Conservation (phyloP, 2,888 invertebrate species). For the Volucella inanis region DNA sequence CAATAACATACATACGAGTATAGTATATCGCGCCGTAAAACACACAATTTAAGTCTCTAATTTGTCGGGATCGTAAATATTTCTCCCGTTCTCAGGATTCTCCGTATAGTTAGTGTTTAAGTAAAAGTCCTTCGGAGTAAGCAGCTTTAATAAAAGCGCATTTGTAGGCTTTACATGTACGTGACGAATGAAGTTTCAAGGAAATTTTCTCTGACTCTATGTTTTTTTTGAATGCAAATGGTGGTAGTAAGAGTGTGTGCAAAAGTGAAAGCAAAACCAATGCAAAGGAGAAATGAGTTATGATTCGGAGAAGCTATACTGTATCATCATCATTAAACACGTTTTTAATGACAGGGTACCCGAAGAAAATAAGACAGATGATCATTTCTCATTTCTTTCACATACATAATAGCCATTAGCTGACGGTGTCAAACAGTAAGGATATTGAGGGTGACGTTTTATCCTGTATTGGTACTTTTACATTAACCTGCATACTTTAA, state of each 20-base stretch:
- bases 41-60: constrained; percentile 51
- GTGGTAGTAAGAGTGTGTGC: no score
- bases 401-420: constrained; percentile 7
- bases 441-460: constrained; percentile 44
- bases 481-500: not conserved
- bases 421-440: constrained; percentile 11
- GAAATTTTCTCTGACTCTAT: not conserved
- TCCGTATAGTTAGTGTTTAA: not conserved
- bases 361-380: constrained; percentile 8
- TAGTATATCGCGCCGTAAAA: constrained; percentile 13
- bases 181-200: constrained; percentile 33
- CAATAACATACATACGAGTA: constrained; percentile 22
- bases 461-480: constrained; percentile 21
- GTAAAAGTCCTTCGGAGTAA: not conserved
- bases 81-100: not conserved
- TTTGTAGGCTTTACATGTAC: constrained; percentile 21
- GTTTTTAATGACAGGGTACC: constrained; percentile 39
- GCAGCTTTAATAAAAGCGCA: constrained; percentile 1
- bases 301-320: constrained; percentile 18
- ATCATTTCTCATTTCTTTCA: constrained; percentile 6
- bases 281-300: constrained; percentile 27
- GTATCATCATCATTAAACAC: constrained; percentile 39
- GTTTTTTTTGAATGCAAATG: no score
- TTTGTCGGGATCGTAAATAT: constrained; percentile 29
- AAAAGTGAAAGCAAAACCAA: not conserved